A percentile compares a stretch with the other conserved stretches of the same genome.
Evolutionary conservation across 2,888 invertebrate genomes (phyloP).

Genomic region (Lymantria monacha): DNA sequence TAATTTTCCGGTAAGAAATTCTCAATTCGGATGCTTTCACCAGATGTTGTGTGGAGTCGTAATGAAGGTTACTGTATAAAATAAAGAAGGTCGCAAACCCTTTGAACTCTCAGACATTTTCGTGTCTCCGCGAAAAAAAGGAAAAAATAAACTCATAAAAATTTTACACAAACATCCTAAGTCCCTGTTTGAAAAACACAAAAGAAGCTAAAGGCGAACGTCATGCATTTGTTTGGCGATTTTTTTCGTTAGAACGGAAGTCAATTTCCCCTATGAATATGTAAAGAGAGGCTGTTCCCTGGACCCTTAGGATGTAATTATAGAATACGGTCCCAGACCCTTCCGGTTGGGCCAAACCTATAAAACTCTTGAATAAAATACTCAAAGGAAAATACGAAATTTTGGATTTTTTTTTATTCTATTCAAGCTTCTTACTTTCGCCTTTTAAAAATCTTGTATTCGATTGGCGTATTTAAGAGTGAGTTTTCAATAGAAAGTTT

Average conservation of each 20-base stretch:
- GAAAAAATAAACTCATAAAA: neutral
- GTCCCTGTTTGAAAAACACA: constrained; percentile 5
- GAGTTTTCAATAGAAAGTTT: too few relatives aligned
- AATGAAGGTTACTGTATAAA: too few relatives aligned
- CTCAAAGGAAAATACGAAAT: constrained; percentile 21
- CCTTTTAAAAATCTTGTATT: neutral
- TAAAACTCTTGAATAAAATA: constrained; percentile 34
- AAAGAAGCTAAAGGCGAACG: neutral
- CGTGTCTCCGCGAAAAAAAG: neutral
- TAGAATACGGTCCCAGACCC: constrained; percentile 29
- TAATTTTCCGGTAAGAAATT: too few relatives aligned
- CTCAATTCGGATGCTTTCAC: too few relatives aligned
- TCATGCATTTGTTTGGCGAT: constrained; percentile 1
- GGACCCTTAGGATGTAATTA: constrained; percentile 36
- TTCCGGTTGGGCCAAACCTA: constrained; percentile 25
- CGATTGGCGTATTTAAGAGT: neutral
- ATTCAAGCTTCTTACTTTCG: neutral
- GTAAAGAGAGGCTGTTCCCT: constrained; percentile 25
- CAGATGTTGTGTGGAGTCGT: too few relatives aligned
- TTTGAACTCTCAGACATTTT: neutral
- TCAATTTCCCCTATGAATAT: constrained; percentile 39
- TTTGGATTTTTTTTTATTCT: constrained; percentile 10
- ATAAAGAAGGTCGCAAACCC: too few relatives aligned
- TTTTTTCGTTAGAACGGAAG: constrained; percentile 31
- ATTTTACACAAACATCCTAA: constrained; percentile 1